These are phyloP conservation scores for Leucopsar rothschildi DNA, from an alignment of 2,113 vertebrate genomes.

Conservation along the genomic window DNA sequence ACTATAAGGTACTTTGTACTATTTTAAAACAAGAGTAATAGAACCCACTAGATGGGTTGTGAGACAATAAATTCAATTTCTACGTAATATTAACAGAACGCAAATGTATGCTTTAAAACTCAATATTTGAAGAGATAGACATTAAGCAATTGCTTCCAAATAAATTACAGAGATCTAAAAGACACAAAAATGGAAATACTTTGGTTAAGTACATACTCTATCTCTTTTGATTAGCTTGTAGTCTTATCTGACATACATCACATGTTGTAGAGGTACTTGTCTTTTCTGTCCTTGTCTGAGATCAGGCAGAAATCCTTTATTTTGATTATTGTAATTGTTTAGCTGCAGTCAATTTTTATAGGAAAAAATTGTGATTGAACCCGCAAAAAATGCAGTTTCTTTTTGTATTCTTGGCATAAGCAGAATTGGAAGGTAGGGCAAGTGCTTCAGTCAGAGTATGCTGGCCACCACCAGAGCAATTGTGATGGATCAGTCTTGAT, in stretches of 20 bases:
- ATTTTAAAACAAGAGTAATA: neutral
- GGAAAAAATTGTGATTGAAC: neutral
- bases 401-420: neutral
- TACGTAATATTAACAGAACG: accelerated
- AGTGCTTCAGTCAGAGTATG: neutral
- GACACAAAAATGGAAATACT: neutral
- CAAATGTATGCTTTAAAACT: neutral
- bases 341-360: neutral
- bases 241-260: neutral
- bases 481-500: neutral
- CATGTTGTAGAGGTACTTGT: neutral
- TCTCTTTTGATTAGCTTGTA: neutral
- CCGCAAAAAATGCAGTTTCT: neutral
- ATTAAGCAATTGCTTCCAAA: neutral
- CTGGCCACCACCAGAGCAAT: neutral
- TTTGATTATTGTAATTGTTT: neutral
- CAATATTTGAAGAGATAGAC: neutral
- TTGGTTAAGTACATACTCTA: neutral
- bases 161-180: neutral
- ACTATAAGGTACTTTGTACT: neutral
- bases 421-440: neutral
- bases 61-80: neutral
- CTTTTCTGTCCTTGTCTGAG: neutral
- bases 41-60: accelerated
- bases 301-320: neutral